Conservation (phyloP, 2,113 vertebrate genomes). For the Murina feae region DNA sequence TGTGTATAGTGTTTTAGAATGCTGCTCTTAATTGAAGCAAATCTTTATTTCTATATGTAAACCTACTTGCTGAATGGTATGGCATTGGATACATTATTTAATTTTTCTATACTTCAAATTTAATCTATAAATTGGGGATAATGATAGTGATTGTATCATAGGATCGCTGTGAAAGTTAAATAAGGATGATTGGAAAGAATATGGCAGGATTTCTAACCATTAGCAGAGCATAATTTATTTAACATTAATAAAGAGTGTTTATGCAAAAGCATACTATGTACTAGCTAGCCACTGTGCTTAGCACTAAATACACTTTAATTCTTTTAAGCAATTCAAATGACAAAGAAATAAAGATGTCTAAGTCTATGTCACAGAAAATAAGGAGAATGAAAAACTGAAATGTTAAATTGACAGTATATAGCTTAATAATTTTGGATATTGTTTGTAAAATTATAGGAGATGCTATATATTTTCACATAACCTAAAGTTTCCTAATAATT, state of each 20-base stretch:
- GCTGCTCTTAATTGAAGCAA: neutral
- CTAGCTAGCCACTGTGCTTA: neutral
- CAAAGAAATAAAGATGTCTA: neutral
- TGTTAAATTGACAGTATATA: neutral
- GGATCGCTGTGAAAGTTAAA: neutral
- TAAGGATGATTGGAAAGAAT: neutral
- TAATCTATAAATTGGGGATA: neutral
- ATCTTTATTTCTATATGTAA: neutral
- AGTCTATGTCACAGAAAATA: neutral
- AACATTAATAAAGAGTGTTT: neutral
- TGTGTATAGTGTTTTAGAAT: neutral
- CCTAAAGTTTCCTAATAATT: neutral
- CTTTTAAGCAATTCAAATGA: neutral
- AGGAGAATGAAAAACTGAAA: neutral
- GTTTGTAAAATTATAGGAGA: neutral
- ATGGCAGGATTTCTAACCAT: neutral
- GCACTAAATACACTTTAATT: neutral
- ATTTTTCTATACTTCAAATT: neutral
- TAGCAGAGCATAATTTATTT: neutral
- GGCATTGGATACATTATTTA: neutral
- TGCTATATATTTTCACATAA: neutral
- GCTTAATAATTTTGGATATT: neutral
- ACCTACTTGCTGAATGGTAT: neutral
- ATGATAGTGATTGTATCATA: neutral
- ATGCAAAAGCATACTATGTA: neutral